Evolutionary conservation across 2,888 invertebrate species (phyloP).

Genomic region (Hemaris fuciformis): DNA sequence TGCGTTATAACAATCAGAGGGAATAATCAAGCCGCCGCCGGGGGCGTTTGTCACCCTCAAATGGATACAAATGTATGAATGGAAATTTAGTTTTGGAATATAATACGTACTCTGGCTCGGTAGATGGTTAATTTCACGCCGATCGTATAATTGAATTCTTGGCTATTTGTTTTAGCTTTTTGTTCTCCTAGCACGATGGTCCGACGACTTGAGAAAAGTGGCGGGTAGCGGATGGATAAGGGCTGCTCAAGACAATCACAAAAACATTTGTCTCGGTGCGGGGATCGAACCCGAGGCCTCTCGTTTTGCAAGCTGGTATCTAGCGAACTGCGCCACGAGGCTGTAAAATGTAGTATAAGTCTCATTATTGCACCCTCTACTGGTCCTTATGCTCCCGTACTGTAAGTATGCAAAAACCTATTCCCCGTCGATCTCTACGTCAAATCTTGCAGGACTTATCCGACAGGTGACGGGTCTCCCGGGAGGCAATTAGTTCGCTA

Average conservation of each 20-base stretch:
- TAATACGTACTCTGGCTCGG: background rate
- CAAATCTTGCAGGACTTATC: conserved; percentile 16
- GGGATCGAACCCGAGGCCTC: no score
- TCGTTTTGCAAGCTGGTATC: no score
- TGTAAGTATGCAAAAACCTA: background rate
- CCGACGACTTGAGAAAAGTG: no score
- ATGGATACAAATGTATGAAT: conserved; percentile 9
- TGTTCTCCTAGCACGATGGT: no score
- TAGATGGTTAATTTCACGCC: background rate
- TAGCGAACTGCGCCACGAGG: no score
- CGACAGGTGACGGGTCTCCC: conserved; percentile 35
- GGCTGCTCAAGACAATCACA: no score
- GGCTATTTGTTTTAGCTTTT: background rate
- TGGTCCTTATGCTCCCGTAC: no score
- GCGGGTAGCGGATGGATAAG: no score
- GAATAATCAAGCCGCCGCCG: conserved; percentile 12
- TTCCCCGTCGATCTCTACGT: background rate
- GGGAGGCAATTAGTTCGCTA: conserved; percentile 36
- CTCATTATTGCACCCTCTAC: no score
- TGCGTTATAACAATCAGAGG: conserved; percentile 26
- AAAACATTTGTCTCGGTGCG: no score
- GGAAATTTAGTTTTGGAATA: conserved; percentile 8
- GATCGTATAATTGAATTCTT: background rate
- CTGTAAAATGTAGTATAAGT: no score
- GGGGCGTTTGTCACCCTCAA: conserved; percentile 12